phyloP scores from a whole-genome alignment of 2,113 vertebrate species.

The Eonycteris spelaea region DNA sequence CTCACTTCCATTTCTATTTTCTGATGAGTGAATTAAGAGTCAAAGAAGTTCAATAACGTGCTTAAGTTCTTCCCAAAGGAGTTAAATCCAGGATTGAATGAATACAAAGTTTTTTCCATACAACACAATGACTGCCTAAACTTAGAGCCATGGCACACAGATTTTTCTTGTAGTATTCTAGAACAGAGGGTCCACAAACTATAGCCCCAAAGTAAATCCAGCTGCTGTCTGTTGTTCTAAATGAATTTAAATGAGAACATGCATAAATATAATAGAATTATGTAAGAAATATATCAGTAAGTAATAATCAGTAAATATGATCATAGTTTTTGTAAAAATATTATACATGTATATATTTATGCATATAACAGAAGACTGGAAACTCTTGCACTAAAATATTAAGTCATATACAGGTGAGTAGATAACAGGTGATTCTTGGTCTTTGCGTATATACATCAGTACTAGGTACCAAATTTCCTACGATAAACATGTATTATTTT shows the following conservation, averaged over 20 bases:
- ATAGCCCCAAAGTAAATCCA: background rate
- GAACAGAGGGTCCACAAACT: background rate
- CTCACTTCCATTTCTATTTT: background rate
- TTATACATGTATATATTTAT: background rate
- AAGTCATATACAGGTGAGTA: background rate
- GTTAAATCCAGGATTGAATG: background rate
- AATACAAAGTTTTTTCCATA: background rate
- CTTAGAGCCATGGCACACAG: background rate
- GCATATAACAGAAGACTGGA: background rate
- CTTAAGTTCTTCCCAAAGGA: background rate
- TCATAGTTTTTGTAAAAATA: background rate
- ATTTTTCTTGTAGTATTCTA: background rate
- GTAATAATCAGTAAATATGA: background rate
- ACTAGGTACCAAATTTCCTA: background rate
- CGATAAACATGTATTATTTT: background rate
- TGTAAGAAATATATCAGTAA: background rate
- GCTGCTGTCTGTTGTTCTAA: background rate
- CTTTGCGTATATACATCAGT: background rate
- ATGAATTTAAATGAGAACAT: conserved; percentile 36
- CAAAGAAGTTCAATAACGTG: background rate
- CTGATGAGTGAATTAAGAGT: background rate
- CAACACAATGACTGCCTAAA: background rate
- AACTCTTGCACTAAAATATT: background rate
- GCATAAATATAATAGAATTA: background rate
- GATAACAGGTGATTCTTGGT: background rate